Percentiles rank a stretch among this genome's conserved stretches.
phyloP scores from a whole-genome alignment of 2,888 invertebrate genomes.

The Glyphotaelius pellucidus region DNA sequence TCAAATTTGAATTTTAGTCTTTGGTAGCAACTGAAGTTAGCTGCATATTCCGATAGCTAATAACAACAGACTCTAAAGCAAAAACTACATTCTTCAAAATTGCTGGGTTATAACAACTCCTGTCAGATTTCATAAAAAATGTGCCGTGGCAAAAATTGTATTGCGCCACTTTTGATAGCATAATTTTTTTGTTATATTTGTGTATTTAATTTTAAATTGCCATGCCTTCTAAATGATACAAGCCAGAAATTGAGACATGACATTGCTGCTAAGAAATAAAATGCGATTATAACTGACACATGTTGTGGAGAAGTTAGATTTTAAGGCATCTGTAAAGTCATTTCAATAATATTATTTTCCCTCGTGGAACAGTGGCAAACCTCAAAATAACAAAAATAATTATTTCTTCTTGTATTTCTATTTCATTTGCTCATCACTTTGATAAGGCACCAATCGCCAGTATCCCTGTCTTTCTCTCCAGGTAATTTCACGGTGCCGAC shows the following conservation, averaged over 20 bases:
- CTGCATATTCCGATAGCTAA: not conserved
- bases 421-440: not conserved
- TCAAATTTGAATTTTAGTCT: not conserved
- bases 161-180: not conserved
- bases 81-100: not conserved
- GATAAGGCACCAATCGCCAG: not conserved
- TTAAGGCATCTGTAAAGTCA: slow-evolving; percentile 16
- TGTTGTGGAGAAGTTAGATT: not conserved
- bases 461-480: not conserved
- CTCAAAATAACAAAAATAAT: not conserved
- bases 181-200: not conserved
- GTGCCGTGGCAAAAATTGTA: not conserved
- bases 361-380: slow-evolving; percentile 16
- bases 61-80: not conserved
- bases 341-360: not conserved
- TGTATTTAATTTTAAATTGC: not conserved
- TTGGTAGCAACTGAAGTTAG: not conserved
- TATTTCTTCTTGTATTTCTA: not conserved
- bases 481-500: no score
- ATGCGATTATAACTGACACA: not conserved
- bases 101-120: not conserved
- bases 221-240: not conserved
- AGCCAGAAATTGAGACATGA: not conserved
- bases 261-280: not conserved
- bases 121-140: no score